Base-by-base conservation (phyloP, 2,113 vertebrate species). In the Cervus canadensis region DNA sequence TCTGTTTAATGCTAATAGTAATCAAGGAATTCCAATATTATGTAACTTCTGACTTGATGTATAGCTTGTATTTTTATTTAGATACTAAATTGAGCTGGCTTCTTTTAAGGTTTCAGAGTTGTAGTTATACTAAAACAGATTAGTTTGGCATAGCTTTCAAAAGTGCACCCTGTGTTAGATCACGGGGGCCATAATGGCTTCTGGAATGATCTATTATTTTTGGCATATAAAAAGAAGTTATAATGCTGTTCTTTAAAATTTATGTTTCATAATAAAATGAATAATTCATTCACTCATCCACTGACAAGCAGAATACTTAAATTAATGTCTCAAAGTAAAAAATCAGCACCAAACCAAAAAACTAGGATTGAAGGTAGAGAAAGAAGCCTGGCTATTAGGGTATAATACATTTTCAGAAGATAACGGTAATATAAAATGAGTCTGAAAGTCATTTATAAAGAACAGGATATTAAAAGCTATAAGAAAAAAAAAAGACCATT, bases 381-480 rank as follows among this genome's bases (percentile, higher is more conserved):
- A 96, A 96, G 91, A 97, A 95, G 93, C 85, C 62, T 92, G 57
- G 96, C 96, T 98, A 98, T 97, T 98, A 97, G 95, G 91, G 71
- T 88, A 96, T 97, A 98, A 98, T 97, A 96, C 97, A 98, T 98
- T 98, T 98, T 97, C 95, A 96, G 87, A 97, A 95, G 95, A 98
- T 98, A 98, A 97, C 97, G 45, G 7, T 98, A 97, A 98, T 97
- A 97, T 76, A 92, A 98, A 98, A 97, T 50, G 59, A 98, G 95
- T 95, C 92, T 97, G 96, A 97, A 98, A 98, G 97, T 98, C 97
- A 95, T 97, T 98, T 94, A 92, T 98, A 97, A 98, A 98, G 97
- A 98, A 98, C 98, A 98, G 98, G 98, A 98, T 99, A 98, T 98
- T 99, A 98, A 98, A 98, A 98, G 95, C 97, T 96, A 97, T 97